These are phyloP conservation scores for Streptopelia turtur DNA, from an alignment of 2,797 vertebrate species.

Conservation along the genomic window DNA sequence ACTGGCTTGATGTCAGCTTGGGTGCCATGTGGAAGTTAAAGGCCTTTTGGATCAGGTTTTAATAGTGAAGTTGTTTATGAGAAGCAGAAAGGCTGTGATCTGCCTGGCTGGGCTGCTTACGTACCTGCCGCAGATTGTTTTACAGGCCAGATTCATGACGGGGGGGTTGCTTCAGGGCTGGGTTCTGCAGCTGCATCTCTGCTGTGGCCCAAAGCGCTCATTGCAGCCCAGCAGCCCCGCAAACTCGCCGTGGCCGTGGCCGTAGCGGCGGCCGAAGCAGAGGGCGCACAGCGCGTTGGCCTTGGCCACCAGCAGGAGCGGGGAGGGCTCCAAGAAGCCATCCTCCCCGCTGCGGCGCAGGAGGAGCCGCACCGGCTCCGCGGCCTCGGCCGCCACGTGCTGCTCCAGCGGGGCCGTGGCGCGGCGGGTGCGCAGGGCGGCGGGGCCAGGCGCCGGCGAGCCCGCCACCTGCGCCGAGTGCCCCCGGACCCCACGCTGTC, in stretches of 20 bases:
- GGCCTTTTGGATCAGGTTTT: background rate
- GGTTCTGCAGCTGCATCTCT: background rate
- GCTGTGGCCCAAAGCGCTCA: conserved; percentile 73
- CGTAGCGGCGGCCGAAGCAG: conserved; percentile 87
- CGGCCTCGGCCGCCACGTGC: conserved; percentile 82
- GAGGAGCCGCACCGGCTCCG: conserved; percentile 77
- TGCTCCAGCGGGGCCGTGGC: conserved; percentile 81
- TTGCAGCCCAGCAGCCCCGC: conserved; percentile 73
- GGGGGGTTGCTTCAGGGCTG: background rate
- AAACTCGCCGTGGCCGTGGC: conserved; percentile 83
- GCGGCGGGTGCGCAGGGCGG: conserved; percentile 83
- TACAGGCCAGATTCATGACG: background rate
- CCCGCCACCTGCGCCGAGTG: conserved; percentile 82
- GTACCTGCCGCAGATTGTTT: background rate
- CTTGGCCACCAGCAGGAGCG: conserved; percentile 80
- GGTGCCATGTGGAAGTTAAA: rapidly evolving
- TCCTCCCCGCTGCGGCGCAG: conserved; percentile 52
- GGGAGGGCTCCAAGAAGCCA: conserved; percentile 77
- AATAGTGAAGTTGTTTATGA: background rate
- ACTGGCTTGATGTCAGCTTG: background rate
- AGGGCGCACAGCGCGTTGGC: conserved; percentile 86
- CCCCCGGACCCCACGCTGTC: conserved; percentile 79
- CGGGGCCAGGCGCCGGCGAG: conserved; percentile 82
- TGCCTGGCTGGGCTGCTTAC: background rate
- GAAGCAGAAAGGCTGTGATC: background rate